These are phyloP conservation scores for Mesembrinibis cayennensis DNA, from an alignment of 2,113 vertebrate species.

Conservation along the genomic window DNA sequence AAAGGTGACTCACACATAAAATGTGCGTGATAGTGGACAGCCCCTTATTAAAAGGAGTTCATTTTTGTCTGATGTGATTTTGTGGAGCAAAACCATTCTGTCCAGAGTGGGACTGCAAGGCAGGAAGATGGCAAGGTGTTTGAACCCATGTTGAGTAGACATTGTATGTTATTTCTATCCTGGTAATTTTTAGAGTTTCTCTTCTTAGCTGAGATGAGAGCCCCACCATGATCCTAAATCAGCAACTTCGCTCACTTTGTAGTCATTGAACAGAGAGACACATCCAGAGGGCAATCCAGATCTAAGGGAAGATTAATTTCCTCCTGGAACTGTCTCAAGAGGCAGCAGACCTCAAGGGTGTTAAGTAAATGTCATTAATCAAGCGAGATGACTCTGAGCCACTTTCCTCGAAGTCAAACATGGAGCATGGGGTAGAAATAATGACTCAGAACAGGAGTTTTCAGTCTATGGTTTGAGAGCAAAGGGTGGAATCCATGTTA, in stretches of 20 bases:
- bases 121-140: neutral
- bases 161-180: neutral
- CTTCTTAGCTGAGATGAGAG: neutral
- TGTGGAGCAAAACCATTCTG: neutral
- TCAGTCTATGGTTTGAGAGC: neutral
- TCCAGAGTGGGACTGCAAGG: neutral
- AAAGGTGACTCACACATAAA: neutral
- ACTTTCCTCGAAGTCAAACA: neutral
- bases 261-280: neutral
- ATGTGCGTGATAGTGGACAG: neutral
- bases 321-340: neutral
- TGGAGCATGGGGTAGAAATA: neutral
- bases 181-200: neutral
- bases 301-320: neutral
- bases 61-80: neutral
- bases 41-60: neutral
- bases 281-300: neutral
- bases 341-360: neutral
- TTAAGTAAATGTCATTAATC: neutral
- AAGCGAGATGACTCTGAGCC: neutral
- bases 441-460: neutral
- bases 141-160: neutral
- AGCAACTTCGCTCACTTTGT: neutral
- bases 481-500: neutral
- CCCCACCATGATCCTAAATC: neutral